Conservation (phyloP, 2,113 vertebrate genomes). For the Menidia beryllina region DNA sequence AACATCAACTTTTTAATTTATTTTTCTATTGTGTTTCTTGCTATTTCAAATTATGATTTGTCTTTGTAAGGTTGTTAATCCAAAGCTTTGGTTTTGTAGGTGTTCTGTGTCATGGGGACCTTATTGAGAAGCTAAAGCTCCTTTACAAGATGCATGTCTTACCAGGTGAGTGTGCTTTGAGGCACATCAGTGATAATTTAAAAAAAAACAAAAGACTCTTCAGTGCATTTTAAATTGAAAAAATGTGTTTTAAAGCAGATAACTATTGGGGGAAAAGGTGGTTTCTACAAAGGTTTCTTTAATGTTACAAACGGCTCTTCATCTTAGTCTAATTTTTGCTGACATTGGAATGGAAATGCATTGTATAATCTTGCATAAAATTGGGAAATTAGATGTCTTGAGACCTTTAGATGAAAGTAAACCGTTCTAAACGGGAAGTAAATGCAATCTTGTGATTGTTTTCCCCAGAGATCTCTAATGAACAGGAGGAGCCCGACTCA, state of each 20-base stretch:
- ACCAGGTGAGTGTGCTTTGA: conserved; percentile 85
- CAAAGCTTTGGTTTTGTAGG: conserved; percentile 76
- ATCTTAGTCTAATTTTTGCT: not conserved
- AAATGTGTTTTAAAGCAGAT: no score
- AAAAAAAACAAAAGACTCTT: no score
- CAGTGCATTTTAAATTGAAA: no score
- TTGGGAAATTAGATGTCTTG: not conserved
- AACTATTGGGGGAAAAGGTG: no score
- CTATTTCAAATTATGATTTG: not conserved
- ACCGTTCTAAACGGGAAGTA: no score
- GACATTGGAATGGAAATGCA: not conserved
- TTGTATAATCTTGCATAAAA: not conserved
- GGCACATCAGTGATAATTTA: not conserved
- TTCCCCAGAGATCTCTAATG: conserved; percentile 82
- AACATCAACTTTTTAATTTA: not conserved
- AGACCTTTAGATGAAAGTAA: not conserved
- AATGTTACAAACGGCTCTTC: no score
- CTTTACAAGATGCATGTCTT: conserved; percentile 96
- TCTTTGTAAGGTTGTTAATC: not conserved
- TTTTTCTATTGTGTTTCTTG: not conserved
- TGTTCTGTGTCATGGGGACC: conserved; percentile 92
- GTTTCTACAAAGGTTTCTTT: no score
- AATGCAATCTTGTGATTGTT: not conserved
- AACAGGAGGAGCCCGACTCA: conserved; percentile 96
- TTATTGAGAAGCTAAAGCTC: conserved; percentile 94